Evolutionary conservation across 2,888 invertebrate genomes (phyloP).

Genomic region (Vesta saturnalis): DNA sequence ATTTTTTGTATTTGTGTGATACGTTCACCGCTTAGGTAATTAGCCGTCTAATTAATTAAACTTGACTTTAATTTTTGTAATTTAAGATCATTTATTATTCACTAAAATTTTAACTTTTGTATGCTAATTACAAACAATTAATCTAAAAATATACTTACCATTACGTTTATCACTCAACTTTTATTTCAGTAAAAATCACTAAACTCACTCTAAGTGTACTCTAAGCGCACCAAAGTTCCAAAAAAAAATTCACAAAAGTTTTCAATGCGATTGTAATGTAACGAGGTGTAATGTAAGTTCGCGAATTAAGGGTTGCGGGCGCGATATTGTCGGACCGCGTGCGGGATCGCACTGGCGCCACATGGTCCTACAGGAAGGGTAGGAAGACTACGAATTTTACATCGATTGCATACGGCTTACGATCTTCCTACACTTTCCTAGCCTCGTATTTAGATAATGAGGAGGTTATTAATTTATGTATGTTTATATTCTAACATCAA

Average conservation of each 20-base stretch:
- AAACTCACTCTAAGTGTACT: conserved; percentile 4
- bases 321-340: conserved; percentile 45
- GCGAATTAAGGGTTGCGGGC: conserved; percentile 45
- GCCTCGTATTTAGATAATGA: conserved; percentile 34
- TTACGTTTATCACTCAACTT: background rate
- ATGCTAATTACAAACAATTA: too few species aligned
- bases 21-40: background rate
- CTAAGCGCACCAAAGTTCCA: background rate
- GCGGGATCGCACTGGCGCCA: conserved; percentile 53
- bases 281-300: conserved; percentile 44
- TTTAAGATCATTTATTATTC: too few species aligned
- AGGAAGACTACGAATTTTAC: conserved; percentile 48
- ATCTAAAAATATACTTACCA: background rate
- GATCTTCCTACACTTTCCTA: conserved; percentile 34
- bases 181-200: background rate
- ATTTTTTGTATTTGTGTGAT: too few species aligned
- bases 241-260: conserved; percentile 8
- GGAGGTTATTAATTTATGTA: conserved; percentile 38
- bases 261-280: conserved; percentile 26
- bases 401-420: conserved; percentile 49
- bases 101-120: too few species aligned
- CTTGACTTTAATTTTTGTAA: background rate
- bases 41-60: background rate
- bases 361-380: conserved; percentile 48
- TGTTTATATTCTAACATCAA: conserved; percentile 4